Evolutionary conservation across 1,140 invertebrate genomes (phyloP).

Genomic region (Batillaria attramentaria): DNA sequence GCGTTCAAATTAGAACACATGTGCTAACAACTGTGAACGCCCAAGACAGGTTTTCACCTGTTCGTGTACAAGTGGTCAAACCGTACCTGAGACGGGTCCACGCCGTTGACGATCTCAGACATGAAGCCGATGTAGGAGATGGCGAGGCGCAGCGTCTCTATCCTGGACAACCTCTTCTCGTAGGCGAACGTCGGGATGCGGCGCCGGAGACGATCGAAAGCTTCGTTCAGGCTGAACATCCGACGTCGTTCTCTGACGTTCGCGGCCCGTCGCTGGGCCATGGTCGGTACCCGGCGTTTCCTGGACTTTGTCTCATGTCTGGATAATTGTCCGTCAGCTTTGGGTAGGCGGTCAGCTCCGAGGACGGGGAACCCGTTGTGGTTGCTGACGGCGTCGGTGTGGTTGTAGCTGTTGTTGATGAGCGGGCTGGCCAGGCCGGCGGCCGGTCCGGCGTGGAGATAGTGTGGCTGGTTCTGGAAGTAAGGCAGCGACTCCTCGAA

Average conservation of each 20-base stretch:
- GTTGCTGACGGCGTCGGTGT: neutral
- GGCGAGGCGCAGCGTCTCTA: constrained; percentile 95
- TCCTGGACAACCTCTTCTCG: constrained; percentile 96
- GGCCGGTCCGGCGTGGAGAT: neutral
- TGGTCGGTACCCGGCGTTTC: constrained; percentile 55
- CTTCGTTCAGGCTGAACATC: constrained; percentile 98
- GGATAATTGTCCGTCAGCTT: neutral
- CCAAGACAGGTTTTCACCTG: no score
- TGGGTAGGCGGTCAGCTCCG: constrained; percentile 4
- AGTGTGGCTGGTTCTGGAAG: constrained; percentile 7
- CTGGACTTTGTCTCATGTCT: constrained; percentile 24
- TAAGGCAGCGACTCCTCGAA: constrained; percentile 3
- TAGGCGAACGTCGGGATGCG: constrained; percentile 97
- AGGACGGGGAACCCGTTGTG: constrained; percentile 5
- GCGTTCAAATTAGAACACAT: no score
- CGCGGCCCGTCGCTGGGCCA: constrained; percentile 61
- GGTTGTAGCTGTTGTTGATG: neutral
- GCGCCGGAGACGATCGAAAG: constrained; percentile 81
- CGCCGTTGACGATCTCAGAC: constrained; percentile 83
- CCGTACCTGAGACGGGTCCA: constrained; percentile 41
- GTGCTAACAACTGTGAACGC: no score
- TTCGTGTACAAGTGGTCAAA: no score
- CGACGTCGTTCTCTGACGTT: constrained; percentile 85
- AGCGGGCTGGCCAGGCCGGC: neutral
- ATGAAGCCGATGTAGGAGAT: constrained; percentile 99